Base-by-base conservation (phyloP, 2,888 invertebrate genomes). In the Tanytarsus gracilentus region DNA sequence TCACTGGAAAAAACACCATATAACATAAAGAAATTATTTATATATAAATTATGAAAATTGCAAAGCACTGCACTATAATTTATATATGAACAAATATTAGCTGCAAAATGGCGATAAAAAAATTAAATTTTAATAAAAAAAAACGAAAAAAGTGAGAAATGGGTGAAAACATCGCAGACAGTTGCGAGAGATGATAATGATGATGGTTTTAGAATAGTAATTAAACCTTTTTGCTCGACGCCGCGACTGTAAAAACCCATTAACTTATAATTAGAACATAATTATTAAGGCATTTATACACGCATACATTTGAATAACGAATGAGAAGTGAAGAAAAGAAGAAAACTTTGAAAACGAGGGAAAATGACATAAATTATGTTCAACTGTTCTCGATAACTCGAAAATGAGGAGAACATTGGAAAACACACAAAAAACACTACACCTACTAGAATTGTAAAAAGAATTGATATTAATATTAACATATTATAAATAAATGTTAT, bases 401-500 rank as follows among this genome's bases (percentile, higher is more conserved):
- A 56, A 16, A 53, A 33, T 6, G 26, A 26, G 18, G 25, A 29
- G 39, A 29, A 29, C 29, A 58, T 30, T 58, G 55, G 44, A 44
- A 23, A 11, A 11, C 16, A 44, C 11, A 23, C 23, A 23, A 36
- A 36, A n/a, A 36, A 21, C 44, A 18, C 18, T 23, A 11, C 21
- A 44, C 39, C 11, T n/a, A 58, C 27, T 58, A 39, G 58, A 58
- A 58, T 58, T 58, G 58, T 58, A 58, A 30, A 58, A 55, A 55
- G 40, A 55, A 55, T 55, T 55, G 55, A 55, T 60, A 60, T 60
- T 60, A 49, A 30, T 40, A 60, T 60, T 50, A 60, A 61, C 30
- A 75, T 77, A 78, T 77, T 76, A 78, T 76, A 76, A 78, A 77
- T 78, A 77, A 78, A 81, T 81, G 81, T 81, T 81, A 44, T 44